These are phyloP conservation scores for Mallateleia sp. DNA, from an alignment of 2,888 invertebrate species.

Conservation along the genomic window DNA sequence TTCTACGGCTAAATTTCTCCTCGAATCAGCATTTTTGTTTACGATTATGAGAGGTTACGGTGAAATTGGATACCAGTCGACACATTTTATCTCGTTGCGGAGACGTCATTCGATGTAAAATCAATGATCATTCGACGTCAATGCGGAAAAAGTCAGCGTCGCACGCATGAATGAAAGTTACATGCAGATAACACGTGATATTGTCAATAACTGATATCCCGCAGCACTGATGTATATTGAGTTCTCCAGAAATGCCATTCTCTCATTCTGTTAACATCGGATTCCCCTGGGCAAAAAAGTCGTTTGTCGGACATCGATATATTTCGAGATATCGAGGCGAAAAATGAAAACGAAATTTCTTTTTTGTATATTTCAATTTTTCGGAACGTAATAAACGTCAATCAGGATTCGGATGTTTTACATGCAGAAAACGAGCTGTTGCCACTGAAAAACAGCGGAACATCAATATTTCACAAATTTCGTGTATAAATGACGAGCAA, in stretches of 20 bases:
- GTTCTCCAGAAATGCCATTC: slow-evolving; percentile 10
- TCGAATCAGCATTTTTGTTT: too few species aligned
- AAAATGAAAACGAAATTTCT: background rate
- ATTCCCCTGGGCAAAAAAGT: background rate
- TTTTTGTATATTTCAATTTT: background rate
- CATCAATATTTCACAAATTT: slow-evolving; percentile 30
- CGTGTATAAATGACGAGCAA: slow-evolving; percentile 20
- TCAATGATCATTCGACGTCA: too few species aligned
- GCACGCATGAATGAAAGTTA: slow-evolving; percentile 9
- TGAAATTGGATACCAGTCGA: too few species aligned
- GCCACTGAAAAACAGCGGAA: background rate
- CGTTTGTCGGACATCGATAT: background rate
- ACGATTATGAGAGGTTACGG: too few species aligned
- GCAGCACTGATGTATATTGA: too few species aligned
- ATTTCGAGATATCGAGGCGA: background rate
- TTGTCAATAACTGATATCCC: too few species aligned
- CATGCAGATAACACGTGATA: slow-evolving; percentile 14
- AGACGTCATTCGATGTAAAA: too few species aligned
- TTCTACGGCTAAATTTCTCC: too few species aligned
- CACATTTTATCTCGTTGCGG: too few species aligned
- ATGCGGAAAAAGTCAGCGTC: slow-evolving; percentile 10
- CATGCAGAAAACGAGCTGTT: background rate
- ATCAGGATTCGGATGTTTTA: slow-evolving; percentile 10
- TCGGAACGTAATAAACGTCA: slow-evolving; percentile 27
- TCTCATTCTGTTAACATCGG: background rate